phyloP scores from a whole-genome alignment of 2,113 vertebrate species.

The Clarias batrachus region DNA sequence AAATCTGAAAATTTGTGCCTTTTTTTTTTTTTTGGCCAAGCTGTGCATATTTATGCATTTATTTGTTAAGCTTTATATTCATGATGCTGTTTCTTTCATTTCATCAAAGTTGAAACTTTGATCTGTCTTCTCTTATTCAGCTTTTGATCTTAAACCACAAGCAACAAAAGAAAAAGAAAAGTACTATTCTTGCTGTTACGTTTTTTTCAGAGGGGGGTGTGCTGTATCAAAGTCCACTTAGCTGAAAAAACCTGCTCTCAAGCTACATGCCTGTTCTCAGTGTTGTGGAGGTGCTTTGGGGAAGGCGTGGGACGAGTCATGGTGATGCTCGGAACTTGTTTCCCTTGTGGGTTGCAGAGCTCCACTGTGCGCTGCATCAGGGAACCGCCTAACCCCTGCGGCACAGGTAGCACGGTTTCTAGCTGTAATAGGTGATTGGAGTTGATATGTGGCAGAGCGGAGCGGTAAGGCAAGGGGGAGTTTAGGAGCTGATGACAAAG shows the following conservation, averaged over 20 bases:
- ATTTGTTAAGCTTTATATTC: not conserved
- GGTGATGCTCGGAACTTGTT: constrained; percentile 52
- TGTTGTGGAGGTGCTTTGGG: constrained; percentile 33
- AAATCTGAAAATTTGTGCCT: too few species aligned
- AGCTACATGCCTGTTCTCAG: constrained; percentile 28
- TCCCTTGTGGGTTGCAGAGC: constrained; percentile 42
- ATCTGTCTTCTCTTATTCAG: not conserved
- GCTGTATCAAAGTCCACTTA: not conserved
- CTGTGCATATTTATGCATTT: too few species aligned
- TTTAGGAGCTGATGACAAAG: constrained; percentile 48
- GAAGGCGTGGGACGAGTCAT: constrained; percentile 58
- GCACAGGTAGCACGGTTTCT: not conserved
- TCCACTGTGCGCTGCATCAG: constrained; percentile 44
- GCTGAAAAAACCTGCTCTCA: constrained; percentile 5
- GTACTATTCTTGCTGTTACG: not conserved
- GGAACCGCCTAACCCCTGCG: not conserved
- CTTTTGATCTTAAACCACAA: not conserved
- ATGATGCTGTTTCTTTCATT: not conserved
- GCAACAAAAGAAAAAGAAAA: not conserved
- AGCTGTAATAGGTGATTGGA: not conserved
- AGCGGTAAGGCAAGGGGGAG: constrained; percentile 37
- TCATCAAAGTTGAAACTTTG: not conserved
- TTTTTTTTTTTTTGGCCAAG: too few species aligned
- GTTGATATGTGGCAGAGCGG: constrained; percentile 10
- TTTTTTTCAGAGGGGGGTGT: not conserved